Conservation (phyloP, 2,888 invertebrate species). For the Sepiola atlantica region DNA sequence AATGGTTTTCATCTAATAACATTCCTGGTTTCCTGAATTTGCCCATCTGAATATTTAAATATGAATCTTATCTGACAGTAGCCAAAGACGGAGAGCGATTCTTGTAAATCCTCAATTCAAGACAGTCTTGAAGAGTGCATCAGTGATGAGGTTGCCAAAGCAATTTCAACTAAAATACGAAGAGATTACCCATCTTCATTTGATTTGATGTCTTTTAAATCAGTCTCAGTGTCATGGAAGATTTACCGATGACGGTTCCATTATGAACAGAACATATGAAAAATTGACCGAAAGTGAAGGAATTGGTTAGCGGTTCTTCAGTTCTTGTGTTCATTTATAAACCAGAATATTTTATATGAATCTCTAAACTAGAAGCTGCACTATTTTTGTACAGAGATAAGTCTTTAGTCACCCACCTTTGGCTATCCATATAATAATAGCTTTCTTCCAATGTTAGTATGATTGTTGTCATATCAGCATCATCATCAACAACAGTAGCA, state of each 20-base stretch:
- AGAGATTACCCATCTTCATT: neutral
- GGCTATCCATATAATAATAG: neutral
- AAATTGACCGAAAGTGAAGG: neutral
- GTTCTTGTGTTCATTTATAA: neutral
- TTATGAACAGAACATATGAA: neutral
- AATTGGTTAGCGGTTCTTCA: neutral
- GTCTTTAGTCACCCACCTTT: neutral
- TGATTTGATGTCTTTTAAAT: neutral
- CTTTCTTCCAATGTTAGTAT: neutral
- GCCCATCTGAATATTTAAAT: neutral
- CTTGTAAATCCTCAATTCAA: neutral
- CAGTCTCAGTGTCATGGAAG: neutral
- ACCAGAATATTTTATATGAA: neutral
- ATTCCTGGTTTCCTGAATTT: neutral
- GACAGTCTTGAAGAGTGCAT: neutral
- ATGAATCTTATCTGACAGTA: neutral
- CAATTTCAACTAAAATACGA: slow-evolving; percentile 3
- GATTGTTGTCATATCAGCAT: too few relatives aligned
- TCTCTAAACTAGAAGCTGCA: neutral
- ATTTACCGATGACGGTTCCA: neutral
- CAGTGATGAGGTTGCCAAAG: neutral
- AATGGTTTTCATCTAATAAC: neutral
- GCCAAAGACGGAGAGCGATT: neutral
- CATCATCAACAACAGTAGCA: too few relatives aligned
- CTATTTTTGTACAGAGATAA: neutral